A percentile compares a stretch with the other conserved stretches of the same genome.
Conservation (phyloP, 2,797 vertebrate genomes). For the Florisuga fusca region DNA sequence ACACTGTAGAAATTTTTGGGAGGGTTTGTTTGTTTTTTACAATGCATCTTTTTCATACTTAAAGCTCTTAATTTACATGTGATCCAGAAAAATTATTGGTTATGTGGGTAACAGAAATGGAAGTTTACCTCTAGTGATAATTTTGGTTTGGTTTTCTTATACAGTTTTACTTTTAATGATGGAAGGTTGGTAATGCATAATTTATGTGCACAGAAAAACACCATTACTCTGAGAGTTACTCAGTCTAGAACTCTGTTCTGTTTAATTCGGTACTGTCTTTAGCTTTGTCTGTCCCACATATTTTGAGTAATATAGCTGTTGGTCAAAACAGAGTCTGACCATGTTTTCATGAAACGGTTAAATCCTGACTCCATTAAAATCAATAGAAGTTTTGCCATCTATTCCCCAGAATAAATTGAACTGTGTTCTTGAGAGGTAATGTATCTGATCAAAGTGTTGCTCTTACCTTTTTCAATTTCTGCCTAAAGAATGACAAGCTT, state of each 20-base stretch:
- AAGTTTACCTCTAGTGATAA: background rate
- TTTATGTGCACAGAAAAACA: background rate
- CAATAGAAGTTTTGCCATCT: background rate
- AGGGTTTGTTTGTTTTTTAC: background rate
- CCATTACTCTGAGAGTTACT: background rate
- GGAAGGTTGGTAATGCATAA: background rate
- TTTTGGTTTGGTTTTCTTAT: background rate
- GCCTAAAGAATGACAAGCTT: background rate
- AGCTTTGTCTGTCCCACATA: background rate
- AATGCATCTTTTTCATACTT: background rate
- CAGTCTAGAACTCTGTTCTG: background rate
- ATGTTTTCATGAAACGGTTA: background rate
- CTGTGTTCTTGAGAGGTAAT: background rate
- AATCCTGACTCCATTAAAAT: background rate
- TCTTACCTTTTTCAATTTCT: background rate
- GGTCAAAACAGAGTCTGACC: background rate
- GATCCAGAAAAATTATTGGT: background rate
- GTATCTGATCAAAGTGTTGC: background rate
- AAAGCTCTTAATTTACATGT: background rate
- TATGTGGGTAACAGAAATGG: background rate
- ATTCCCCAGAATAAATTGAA: background rate
- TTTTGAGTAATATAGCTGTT: background rate
- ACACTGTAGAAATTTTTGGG: background rate
- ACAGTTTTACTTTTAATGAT: fast-evolving
- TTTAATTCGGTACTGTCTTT: background rate